phyloP scores from a whole-genome alignment of 2,113 vertebrate genomes.

The Rafetus swinhoei region DNA sequence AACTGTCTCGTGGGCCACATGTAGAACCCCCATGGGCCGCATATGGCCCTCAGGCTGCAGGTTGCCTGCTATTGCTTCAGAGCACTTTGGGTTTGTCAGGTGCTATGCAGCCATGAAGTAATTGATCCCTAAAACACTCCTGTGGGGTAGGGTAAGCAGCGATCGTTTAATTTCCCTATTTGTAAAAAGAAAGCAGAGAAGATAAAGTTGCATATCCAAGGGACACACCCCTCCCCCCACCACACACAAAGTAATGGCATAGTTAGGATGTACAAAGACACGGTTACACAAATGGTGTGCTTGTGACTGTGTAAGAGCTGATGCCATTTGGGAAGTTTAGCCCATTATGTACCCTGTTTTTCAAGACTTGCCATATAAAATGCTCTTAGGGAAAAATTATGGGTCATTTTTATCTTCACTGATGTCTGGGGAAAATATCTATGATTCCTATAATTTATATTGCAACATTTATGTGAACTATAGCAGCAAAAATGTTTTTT shows the following conservation, averaged over 20 bases:
- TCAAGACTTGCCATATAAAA: neutral
- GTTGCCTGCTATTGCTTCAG: neutral
- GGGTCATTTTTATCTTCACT: neutral
- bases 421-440: neutral
- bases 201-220: neutral
- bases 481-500: neutral
- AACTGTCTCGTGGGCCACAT: too few relatives aligned
- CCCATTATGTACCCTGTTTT: neutral
- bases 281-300: neutral
- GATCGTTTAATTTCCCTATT: neutral
- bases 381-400: neutral
- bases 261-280: neutral
- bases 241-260: neutral
- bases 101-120: neutral
- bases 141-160: neutral
- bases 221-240: accelerated
- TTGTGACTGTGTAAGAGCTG: neutral
- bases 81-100: neutral
- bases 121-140: neutral
- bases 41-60: too few relatives aligned
- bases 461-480: neutral
- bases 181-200: neutral
- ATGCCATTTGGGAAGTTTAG: neutral
- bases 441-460: neutral
- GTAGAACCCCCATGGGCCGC: too few relatives aligned